A percentile compares a stretch with the other conserved stretches of the same genome.
These are phyloP conservation scores for Porites lutea DNA, from an alignment of 64 coral and sea anemone genomes.

Conservation along the genomic window DNA sequence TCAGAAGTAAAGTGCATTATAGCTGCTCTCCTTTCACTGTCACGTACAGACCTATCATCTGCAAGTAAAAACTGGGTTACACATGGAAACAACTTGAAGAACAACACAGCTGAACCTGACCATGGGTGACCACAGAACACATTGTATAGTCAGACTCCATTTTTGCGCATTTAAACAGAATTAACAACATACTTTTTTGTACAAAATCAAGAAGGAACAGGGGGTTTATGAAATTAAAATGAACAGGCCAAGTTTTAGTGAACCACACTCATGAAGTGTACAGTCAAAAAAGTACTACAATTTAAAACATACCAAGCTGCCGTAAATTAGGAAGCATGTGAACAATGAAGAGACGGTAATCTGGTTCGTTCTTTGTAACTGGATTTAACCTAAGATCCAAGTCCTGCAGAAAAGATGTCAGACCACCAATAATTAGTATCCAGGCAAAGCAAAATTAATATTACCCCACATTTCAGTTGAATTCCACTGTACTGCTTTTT, in stretches of 20 bases:
- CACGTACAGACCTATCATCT: slow-evolving; percentile 98
- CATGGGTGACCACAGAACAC: no score
- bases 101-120: no score
- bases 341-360: slow-evolving; percentile 88
- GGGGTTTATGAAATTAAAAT: no score
- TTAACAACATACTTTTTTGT: no score
- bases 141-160: no score
- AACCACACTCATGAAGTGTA: no score
- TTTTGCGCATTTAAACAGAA: no score
- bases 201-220: no score
- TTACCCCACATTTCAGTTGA: background rate
- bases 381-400: slow-evolving; percentile 96
- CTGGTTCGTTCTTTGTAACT: slow-evolving; percentile 96
- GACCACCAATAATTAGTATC: background rate
- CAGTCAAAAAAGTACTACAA: background rate
- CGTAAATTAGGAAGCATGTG: slow-evolving; percentile 90
- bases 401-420: slow-evolving; percentile 63
- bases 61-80: background rate
- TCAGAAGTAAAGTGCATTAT: slow-evolving; percentile 98
- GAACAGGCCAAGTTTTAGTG: no score
- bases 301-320: slow-evolving; percentile 75
- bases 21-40: slow-evolving; percentile 96
- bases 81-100: no score
- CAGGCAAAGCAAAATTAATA: background rate
- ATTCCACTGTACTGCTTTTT: no score